Base-by-base conservation (phyloP, 2,113 vertebrate species). In the Neolamprologus sp. region DNA sequence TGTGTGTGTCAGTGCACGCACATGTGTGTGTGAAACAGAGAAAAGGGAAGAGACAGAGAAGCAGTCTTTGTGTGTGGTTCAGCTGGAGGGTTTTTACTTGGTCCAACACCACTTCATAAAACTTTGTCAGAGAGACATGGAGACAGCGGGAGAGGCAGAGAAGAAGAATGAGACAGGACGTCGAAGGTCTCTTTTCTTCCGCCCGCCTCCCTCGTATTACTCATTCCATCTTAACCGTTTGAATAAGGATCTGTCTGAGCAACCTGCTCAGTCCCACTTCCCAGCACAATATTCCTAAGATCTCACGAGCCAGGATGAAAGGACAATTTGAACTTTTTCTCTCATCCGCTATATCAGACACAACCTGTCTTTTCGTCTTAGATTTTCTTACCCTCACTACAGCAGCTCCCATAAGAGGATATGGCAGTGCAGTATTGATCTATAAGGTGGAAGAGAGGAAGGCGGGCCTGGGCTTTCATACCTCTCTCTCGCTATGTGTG, bases 241-340 rank as follows among this genome's bases (percentile, higher is more conserved):
- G 94, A 95, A 92, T 92, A 82, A 90, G 93, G 87, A 94, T 93
- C 91, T 93, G 86, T 85, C 14, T 54, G 87, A 93, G 93, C 83
- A 68, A n/a, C 73, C 73, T 51, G 81, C 85, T 83, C 85, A 86
- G 87, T 87, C 91, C 94, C 84, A 87, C 91, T 85, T 94, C 89
- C 92, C 78, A 93, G 88, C 90, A 82, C 92, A 91, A 85, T 83
- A 86, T 90, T 90, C 91, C 88, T 83, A 79, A 92, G 87, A 95
- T 94, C 86, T 91, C 89, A 86, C 90, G 93, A 94, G 92, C 90
- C 78, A 19, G 91, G 85, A 94, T 95, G 87, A 96, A 95, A 95
- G 94, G 92, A 95, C 95, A 96, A 94, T 94, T 93, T 96, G 93
- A 96, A 96, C 93, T 95, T 96, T 95, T 95, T 95, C 91, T 94